These are phyloP conservation scores for Macrobrachium nipponense DNA, from an alignment of 1,140 invertebrate species.

Conservation along the genomic window DNA sequence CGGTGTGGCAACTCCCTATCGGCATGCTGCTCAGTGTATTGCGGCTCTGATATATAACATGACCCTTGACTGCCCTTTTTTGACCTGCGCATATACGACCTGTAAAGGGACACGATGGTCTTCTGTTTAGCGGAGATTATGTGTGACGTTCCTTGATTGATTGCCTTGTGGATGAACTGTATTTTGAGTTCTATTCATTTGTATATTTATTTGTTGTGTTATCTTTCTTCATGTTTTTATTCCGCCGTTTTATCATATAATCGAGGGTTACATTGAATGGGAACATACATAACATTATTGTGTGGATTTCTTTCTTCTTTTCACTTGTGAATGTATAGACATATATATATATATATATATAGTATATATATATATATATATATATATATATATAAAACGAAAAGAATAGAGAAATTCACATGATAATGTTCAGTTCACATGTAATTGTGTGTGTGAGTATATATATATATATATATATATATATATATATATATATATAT, in stretches of 20 bases:
- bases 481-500: conserved; percentile 13
- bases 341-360: not conserved
- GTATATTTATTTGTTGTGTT: no score
- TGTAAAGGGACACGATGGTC: no score
- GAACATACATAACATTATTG: not conserved
- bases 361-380: not conserved
- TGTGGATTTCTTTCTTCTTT: not conserved
- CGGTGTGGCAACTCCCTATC: conserved; percentile 25
- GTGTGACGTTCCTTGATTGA: no score
- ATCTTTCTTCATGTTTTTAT: no score
- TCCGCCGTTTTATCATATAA: no score
- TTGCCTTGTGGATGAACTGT: no score
- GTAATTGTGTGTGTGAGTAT: no score
- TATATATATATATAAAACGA: conserved; percentile 5
- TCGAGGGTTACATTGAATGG: no score
- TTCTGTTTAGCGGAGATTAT: no score
- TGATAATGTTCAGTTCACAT: not conserved
- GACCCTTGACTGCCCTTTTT: conserved; percentile 5
- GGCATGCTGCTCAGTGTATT: conserved; percentile 18
- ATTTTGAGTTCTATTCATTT: no score
- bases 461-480: conserved; percentile 14
- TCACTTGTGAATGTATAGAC: not conserved
- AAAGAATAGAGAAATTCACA: not conserved
- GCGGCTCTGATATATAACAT: conserved; percentile 28
- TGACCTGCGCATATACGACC: no score